Percentiles rank a stretch among this genome's conserved stretches.
Evolutionary conservation across 2,888 invertebrate genomes (phyloP).

Genomic region (Seladonia tumulorum): DNA sequence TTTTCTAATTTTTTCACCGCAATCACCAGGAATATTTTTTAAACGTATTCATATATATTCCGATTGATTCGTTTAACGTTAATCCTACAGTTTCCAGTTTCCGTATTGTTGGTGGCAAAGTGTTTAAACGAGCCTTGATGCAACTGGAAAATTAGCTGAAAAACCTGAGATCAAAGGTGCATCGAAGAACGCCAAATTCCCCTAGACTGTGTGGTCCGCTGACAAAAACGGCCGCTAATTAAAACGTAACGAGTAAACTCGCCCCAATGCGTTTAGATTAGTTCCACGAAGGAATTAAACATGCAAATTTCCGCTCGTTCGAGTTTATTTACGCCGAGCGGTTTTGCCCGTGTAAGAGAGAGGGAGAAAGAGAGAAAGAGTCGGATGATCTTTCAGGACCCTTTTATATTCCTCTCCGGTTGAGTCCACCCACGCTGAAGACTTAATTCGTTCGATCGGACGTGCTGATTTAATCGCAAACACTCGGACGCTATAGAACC

Average conservation of each 20-base stretch:
- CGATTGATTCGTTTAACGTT: too few relatives aligned
- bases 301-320: slow-evolving; percentile 41
- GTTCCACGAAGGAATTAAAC: slow-evolving; percentile 29
- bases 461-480: slow-evolving; percentile 79
- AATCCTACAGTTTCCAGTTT: too few relatives aligned
- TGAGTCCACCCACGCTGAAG: slow-evolving; percentile 80
- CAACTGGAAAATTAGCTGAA: too few relatives aligned
- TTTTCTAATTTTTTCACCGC: too few relatives aligned
- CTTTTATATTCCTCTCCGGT: slow-evolving; percentile 57
- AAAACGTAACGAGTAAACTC: slow-evolving; percentile 27
- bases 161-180: too few relatives aligned
- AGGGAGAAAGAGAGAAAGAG: slow-evolving; percentile 49
- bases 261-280: slow-evolving; percentile 32
- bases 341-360: slow-evolving; percentile 52
- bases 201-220: slow-evolving; percentile 16
- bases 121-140: too few relatives aligned
- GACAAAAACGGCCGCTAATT: slow-evolving; percentile 32
- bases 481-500: slow-evolving; percentile 63
- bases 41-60: too few relatives aligned
- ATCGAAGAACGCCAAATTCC: neutral
- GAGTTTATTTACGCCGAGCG: slow-evolving; percentile 43
- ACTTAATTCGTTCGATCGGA: slow-evolving; percentile 78
- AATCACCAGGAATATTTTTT: too few relatives aligned
- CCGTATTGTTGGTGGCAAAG: too few relatives aligned
- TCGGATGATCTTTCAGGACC: slow-evolving; percentile 49